A percentile compares a stretch with the other conserved stretches of the same genome.
These are phyloP conservation scores for Xanthia togata DNA, from an alignment of 2,888 invertebrate genomes.

Conservation along the genomic window DNA sequence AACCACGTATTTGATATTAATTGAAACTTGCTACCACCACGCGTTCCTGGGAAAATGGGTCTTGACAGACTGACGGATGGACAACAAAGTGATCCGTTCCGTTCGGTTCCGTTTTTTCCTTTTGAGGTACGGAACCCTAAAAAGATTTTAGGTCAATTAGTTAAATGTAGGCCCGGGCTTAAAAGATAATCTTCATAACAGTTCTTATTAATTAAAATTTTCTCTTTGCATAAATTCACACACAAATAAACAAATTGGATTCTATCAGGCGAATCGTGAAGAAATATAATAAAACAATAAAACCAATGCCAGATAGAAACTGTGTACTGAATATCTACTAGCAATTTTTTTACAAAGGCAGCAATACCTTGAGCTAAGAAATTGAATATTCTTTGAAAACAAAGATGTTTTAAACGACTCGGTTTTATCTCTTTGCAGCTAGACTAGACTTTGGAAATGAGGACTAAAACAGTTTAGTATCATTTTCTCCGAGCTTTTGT, in stretches of 20 bases:
- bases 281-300: slow-evolving; percentile 40
- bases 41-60: too few relatives aligned
- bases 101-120: too few relatives aligned
- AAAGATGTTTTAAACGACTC: slow-evolving; percentile 52
- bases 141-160: slow-evolving; percentile 30
- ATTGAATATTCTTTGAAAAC: slow-evolving; percentile 64
- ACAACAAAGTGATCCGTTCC: too few relatives aligned
- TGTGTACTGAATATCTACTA: slow-evolving; percentile 45
- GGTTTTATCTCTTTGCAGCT: slow-evolving; percentile 48
- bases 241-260: slow-evolving; percentile 52
- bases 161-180: slow-evolving; percentile 6
- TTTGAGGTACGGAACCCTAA: too few relatives aligned
- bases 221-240: slow-evolving; percentile 28
- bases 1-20: too few relatives aligned
- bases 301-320: slow-evolving; percentile 28
- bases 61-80: too few relatives aligned
- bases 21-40: too few relatives aligned
- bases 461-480: slow-evolving; percentile 28
- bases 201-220: slow-evolving; percentile 27
- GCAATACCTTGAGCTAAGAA: slow-evolving; percentile 38
- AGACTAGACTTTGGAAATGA: slow-evolving; percentile 43
- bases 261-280: slow-evolving; percentile 33
- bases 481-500: slow-evolving; percentile 29
- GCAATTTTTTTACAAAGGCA: slow-evolving; percentile 51
- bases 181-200: slow-evolving; percentile 23